These are phyloP conservation scores for Agrotis exclamationis DNA, from an alignment of 2,888 invertebrate species.

Conservation along the genomic window DNA sequence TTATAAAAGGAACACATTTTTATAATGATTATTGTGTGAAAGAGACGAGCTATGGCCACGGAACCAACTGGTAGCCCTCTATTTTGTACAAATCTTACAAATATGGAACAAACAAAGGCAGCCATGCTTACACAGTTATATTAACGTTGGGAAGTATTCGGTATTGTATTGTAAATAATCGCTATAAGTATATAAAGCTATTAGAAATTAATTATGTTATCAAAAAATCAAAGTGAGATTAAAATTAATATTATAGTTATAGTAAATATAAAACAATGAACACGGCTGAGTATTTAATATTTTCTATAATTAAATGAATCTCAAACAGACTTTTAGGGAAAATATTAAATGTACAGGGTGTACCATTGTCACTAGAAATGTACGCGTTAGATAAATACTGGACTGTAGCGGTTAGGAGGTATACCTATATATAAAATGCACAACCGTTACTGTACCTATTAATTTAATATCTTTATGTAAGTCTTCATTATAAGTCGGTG, in stretches of 20 bases:
- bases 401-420: slow-evolving; percentile 79
- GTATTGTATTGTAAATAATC: slow-evolving; percentile 84
- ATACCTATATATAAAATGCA: slow-evolving; percentile 78
- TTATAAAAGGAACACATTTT: slow-evolving; percentile 20
- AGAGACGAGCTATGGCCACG: slow-evolving; percentile 18
- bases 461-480: slow-evolving; percentile 74
- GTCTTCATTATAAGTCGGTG: slow-evolving; percentile 71
- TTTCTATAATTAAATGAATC: slow-evolving; percentile 79
- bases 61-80: slow-evolving; percentile 24
- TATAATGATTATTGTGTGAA: slow-evolving; percentile 9
- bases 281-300: slow-evolving; percentile 81
- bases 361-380: slow-evolving; percentile 79
- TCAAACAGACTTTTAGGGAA: slow-evolving; percentile 71
- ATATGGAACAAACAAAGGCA: slow-evolving; percentile 59
- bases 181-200: slow-evolving; percentile 86
- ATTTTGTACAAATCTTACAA: slow-evolving; percentile 42
- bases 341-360: slow-evolving; percentile 80
- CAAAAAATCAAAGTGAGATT: slow-evolving; percentile 89
- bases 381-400: slow-evolving; percentile 78
- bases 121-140: slow-evolving; percentile 75
- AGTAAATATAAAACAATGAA: slow-evolving; percentile 72
- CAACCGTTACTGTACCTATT: slow-evolving; percentile 77
- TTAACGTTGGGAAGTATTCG: slow-evolving; percentile 74
- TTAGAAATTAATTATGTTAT: slow-evolving; percentile 86
- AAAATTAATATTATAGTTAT: slow-evolving; percentile 84